Percentiles rank a stretch among this genome's conserved stretches.
Evolutionary conservation across 2,113 vertebrate species (phyloP).

Genomic region (Rhagologus leucostigma): DNA sequence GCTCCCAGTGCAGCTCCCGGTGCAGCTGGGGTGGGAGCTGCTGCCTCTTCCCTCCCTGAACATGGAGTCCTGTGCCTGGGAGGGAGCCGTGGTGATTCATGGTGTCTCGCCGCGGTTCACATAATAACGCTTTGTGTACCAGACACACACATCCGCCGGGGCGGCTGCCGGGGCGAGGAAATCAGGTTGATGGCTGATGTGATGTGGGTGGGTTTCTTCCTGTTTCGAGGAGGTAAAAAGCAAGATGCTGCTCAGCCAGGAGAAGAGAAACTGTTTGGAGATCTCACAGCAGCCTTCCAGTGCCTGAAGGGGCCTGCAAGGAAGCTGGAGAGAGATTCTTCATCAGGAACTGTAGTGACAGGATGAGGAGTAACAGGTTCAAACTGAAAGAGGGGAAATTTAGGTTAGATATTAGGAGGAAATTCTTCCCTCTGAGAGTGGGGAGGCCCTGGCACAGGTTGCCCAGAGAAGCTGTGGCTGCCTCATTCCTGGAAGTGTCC

Average conservation of each 20-base stretch:
- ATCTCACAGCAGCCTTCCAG: neutral
- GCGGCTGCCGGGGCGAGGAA: neutral
- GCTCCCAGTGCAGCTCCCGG: fast-evolving
- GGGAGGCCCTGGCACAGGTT: neutral
- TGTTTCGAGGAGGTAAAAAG: neutral
- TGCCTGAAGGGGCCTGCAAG: neutral
- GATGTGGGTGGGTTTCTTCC: neutral
- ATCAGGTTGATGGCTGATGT: neutral
- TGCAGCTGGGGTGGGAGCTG: neutral
- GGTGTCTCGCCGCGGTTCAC: neutral
- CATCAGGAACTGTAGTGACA: neutral
- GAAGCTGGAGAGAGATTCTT: neutral
- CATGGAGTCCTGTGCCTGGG: neutral
- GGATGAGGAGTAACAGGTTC: neutral
- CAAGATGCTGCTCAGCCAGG: neutral
- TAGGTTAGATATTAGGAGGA: neutral
- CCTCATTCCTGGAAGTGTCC: neutral
- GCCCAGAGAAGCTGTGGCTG: neutral
- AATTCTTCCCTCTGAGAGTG: neutral
- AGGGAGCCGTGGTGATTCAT: neutral
- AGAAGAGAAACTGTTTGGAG: neutral
- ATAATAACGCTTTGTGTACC: neutral
- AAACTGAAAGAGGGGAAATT: neutral
- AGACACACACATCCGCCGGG: neutral
- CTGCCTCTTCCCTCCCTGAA: neutral